Evolutionary conservation across 2,888 invertebrate species (phyloP), one percentile per base, ranked within the genome.

Genomic region (Sesia apiformis): DNA sequence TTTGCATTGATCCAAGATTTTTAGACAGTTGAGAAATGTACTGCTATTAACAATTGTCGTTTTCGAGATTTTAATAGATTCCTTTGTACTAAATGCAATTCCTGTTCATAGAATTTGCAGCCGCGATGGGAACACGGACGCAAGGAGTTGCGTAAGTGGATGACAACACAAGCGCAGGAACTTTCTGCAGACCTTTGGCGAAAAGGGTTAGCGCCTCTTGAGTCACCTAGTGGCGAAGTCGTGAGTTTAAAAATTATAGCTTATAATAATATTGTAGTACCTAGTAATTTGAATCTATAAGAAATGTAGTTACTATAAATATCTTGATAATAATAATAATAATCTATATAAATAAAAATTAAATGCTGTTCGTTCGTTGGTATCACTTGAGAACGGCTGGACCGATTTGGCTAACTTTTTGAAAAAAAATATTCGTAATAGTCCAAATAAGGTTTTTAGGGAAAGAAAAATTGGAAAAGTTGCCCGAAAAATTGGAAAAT

Each of bases 151-250:
- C 77, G 68, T 39, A 68, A 62, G 59, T 85, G 86, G 86, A 87
- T 86, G 86, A 72, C 81, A 40, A 78, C 82, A 42, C 67, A 71
- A 8, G 86, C 86, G 41, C 78, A 83, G 57, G 69, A 76, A 53
- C 76, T 87, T n/a, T 72, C 84, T 5, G 63, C 70, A 39, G 72
- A 77, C 54, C 64, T 87, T 58, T 79, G 79, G 81, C 63, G 63
- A 52, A 64, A 73, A 61, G 78, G 71, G 46, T 63, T 79, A 42
- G 58, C 60, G 53, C 56, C 66, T 40, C 63, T 61, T 43, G 61
- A 62, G 52, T 54, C 62, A 8, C 54, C 56, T 40, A 56, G 65
- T 46, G 60, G 58, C 54, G 61, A 69, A 54, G 60, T 63, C 63
- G 74, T 77, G 72, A 79, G 74, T 50, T 46, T 46, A 23, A 23